Base-by-base conservation (phyloP, 2,113 vertebrate genomes). In the Excalfactoria chinensis region DNA sequence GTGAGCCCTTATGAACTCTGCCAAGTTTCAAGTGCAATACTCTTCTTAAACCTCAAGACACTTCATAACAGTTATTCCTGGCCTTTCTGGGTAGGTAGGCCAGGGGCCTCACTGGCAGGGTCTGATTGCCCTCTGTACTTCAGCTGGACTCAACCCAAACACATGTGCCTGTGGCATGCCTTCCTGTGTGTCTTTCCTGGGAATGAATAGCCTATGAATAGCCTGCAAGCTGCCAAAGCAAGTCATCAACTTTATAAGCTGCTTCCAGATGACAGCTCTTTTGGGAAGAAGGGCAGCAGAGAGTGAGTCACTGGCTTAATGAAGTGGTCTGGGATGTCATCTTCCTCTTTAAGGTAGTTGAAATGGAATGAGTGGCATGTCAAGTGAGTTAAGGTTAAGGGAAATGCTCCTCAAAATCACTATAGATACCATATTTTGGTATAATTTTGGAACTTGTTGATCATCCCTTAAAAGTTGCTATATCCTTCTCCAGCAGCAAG, bases 91-190 rank as follows among this genome's bases (percentile, higher is more conserved):
- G 37, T 58, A 63, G 58, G 3, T 0, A 28, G 32, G 11, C 41
- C 28, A 26, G 15, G n/a, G 11, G 4, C 37, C 11, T 72, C 49
- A 9, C 48, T 62, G 64, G 46, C 58, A 23, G 0, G 2, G 41
- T 19, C 21, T 34, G 51, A 18, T 76, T n/a, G 56, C 35, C 66
- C 0, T 8, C 8, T 0, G 0, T 32, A 9, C 0, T 0, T 81
- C 41, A 11, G 21, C 32, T 56, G 11, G 18, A 34, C 67, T 11
- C 41, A 28, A 37, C 23, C 37, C n/a, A 40, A 44, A 41, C 30
- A 22, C 14, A 7, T 0, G 1, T 53, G 23, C 74, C n/a, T 26
- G 17, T 63, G 74, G 11, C 0, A 1, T 18, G 11, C 14, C 26
- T 40, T 1, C 4, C 8, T 74, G n/a, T 74, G 58, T 13, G 0